These are phyloP conservation scores for Capromys pilorides DNA, from an alignment of 2,797 vertebrate genomes.

Conservation along the genomic window DNA sequence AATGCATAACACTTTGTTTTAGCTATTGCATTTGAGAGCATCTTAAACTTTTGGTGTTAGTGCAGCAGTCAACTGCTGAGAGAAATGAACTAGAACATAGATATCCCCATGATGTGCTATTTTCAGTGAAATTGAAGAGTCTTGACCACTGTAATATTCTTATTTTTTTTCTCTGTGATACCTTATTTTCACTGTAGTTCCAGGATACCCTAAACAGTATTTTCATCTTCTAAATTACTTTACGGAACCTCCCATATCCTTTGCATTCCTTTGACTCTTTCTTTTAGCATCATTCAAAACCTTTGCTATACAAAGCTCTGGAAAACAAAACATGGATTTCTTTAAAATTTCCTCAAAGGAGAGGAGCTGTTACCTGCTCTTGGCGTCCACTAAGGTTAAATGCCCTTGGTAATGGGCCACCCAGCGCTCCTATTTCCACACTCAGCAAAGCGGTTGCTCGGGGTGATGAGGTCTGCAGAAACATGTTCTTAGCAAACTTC, in stretches of 20 bases:
- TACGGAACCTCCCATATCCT: background rate
- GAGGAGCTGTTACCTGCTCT: background rate
- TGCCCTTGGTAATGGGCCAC: background rate
- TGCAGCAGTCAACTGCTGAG: background rate
- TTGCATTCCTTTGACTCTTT: background rate
- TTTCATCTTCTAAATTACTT: background rate
- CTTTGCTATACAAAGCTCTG: background rate
- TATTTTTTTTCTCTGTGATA: background rate
- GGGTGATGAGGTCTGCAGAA: background rate
- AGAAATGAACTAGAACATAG: background rate
- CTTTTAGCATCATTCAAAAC: background rate
- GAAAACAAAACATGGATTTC: slow-evolving; percentile 27
- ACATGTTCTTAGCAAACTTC: background rate
- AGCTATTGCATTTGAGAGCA: background rate
- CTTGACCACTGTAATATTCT: background rate
- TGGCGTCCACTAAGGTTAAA: background rate
- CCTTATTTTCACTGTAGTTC: background rate
- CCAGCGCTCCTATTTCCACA: accelerated
- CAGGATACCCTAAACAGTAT: background rate
- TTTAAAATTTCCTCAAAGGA: background rate
- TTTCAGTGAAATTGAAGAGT: background rate
- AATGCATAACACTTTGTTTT: background rate
- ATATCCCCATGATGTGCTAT: background rate
- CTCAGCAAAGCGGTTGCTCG: accelerated
- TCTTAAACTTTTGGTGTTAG: background rate